Evolutionary conservation across 1,140 invertebrate genomes (phyloP), one percentile per base, ranked within the genome.

Genomic region (Psix sp.): DNA sequence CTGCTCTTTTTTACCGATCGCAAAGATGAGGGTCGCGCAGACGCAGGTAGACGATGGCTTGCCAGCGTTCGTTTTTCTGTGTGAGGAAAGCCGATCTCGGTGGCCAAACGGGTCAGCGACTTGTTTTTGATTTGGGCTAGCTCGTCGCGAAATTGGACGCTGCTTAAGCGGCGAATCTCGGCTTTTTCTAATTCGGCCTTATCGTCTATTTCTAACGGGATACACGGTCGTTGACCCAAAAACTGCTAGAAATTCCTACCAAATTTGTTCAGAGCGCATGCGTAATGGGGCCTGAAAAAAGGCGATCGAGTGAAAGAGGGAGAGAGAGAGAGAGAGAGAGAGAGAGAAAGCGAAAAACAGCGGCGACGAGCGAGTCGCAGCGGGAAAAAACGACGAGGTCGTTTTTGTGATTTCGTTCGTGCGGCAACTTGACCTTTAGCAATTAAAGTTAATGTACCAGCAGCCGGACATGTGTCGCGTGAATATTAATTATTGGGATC

Each of bases 1-100:
- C 45, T 73, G 62, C 60, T 66, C 70, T 73, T 73, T 73, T 73
- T 66, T 73, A 73, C 70, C 70, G 70, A 73, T 73, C 62, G 59
- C 52, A 49, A 56, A 74, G 66, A 74, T 71, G 49, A 65, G 59
- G 56, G 72, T 52, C 49, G 56, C 51, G 16, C 57, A 74, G 71
- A 77, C 67, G 68, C 70, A 70, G 68, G 54, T 73, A 66, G 71
- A 74, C 66, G 56, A 6, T 36, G 36, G 31, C 14, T 3, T 7
- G 16, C 16, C 0, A 14, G 24, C 56, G 52, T 6, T 68, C 67
- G 59, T 77, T 77, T 77, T 77, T 77, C 63, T 71, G 62, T 60
- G 54, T 57, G 40, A 59, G 67, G 59, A 68, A 77, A 77, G 62
- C 65, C 72, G 67, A 77, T 57, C 66, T 74, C 66, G 59, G 62